A percentile compares a stretch with the other conserved stretches of the same genome.
Conservation (phyloP, 1,140 invertebrate genomes). For the Penaeus vannamei region DNA sequence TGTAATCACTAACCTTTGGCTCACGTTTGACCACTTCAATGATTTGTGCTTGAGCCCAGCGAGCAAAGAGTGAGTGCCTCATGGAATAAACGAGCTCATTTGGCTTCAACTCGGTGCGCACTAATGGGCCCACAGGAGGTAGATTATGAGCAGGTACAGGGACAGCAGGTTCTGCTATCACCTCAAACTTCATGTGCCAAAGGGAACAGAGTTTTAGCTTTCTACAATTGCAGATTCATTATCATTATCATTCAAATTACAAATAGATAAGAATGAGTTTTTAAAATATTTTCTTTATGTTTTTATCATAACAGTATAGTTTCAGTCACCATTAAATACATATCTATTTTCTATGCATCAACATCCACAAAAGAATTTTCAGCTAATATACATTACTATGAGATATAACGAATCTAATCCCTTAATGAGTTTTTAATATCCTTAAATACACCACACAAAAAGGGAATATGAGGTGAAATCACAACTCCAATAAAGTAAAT, state of each 20-base stretch:
- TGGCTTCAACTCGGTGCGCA: conserved; percentile 70
- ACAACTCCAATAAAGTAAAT: too few species aligned
- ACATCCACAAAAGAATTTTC: neutral
- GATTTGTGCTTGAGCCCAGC: conserved; percentile 74
- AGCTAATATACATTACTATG: too few species aligned
- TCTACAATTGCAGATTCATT: neutral
- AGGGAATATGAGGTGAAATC: too few species aligned
- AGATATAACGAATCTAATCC: too few species aligned
- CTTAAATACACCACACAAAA: too few species aligned
- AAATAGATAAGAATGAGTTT: neutral
- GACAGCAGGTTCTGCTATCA: conserved; percentile 69
- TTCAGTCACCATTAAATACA: neutral
- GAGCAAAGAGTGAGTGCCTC: conserved; percentile 73
- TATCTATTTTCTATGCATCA: conserved; percentile 6
- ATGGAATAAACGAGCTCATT: conserved; percentile 75
- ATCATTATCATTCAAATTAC: neutral
- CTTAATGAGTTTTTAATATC: too few species aligned
- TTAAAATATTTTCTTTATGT: too few species aligned
- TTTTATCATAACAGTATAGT: too few species aligned
- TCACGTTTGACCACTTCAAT: conserved; percentile 71
- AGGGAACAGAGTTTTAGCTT: conserved; percentile 68
- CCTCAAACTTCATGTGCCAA: conserved; percentile 66
- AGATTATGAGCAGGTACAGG: conserved; percentile 70
- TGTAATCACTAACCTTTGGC: conserved; percentile 70
- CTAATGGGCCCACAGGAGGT: conserved; percentile 72